Conservation (phyloP, 2,113 vertebrate species). For the Paramisgurnus dabryanus region DNA sequence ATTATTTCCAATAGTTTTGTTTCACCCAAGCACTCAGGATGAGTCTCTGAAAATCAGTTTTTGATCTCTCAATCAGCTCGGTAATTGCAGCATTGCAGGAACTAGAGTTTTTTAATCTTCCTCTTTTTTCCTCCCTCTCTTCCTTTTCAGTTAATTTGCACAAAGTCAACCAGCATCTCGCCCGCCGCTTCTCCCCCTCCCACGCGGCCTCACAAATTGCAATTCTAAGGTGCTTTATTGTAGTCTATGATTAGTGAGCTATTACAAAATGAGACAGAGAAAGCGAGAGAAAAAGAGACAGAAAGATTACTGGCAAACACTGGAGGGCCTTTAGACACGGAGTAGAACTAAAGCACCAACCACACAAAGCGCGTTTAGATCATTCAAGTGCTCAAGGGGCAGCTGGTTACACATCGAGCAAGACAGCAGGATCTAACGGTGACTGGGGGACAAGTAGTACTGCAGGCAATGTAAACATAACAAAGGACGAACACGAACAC, state of each 20-base stretch:
- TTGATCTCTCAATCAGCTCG: slow-evolving; percentile 30
- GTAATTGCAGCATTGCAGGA: slow-evolving; percentile 43
- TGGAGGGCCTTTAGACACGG: slow-evolving; percentile 59
- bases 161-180: slow-evolving; percentile 32
- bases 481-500: not conserved
- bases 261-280: slow-evolving; percentile 58
- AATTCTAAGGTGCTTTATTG: slow-evolving; percentile 50
- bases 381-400: not conserved
- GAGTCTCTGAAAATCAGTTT: slow-evolving; percentile 29
- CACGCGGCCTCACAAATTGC: slow-evolving; percentile 52
- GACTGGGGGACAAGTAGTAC: not conserved
- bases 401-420: not conserved
- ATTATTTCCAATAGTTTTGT: not conserved
- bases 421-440: slow-evolving; percentile 3
- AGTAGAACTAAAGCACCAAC: slow-evolving; percentile 50
- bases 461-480: slow-evolving; percentile 2
- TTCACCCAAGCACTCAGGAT: slow-evolving; percentile 3
- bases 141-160: slow-evolving; percentile 20
- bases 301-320: slow-evolving; percentile 17
- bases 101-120: slow-evolving; percentile 25
- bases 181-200: slow-evolving; percentile 16
- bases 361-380: slow-evolving; percentile 7
- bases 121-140: slow-evolving; percentile 35
- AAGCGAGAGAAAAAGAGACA: slow-evolving; percentile 28
- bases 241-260: slow-evolving; percentile 58